Evolutionary conservation across 2,113 vertebrate genomes (phyloP).

Genomic region (Python bivittatus): DNA sequence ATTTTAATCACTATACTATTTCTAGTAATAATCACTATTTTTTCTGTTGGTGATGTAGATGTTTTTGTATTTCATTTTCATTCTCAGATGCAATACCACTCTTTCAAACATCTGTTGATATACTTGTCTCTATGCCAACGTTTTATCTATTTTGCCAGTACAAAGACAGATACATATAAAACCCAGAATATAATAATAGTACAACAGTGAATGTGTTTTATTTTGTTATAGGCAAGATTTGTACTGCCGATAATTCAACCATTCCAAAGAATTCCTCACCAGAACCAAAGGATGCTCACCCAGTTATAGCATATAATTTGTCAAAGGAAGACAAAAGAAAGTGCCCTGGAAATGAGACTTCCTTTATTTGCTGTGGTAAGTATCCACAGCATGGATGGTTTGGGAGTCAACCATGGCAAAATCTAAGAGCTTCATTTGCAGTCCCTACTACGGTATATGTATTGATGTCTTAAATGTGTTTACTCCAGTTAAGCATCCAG

Average conservation of each 20-base stretch:
- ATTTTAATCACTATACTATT: background rate
- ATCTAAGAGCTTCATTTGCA: constrained; percentile 1
- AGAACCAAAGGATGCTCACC: constrained; percentile 33
- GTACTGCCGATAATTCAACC: background rate
- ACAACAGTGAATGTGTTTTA: background rate
- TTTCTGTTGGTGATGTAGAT: background rate
- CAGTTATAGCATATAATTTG: constrained; percentile 35
- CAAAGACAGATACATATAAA: background rate
- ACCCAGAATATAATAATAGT: background rate
- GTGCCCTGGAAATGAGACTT: constrained; percentile 27
- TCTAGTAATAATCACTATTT: background rate
- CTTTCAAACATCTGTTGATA: background rate
- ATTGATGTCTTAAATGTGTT: background rate
- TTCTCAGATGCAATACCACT: background rate
- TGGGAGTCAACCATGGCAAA: constrained; percentile 30
- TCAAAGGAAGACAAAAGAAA: constrained; percentile 48
- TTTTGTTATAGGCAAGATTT: constrained; percentile 46
- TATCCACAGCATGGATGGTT: constrained; percentile 27
- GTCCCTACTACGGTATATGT: background rate
- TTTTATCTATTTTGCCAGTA: constrained; percentile 5
- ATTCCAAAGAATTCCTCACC: background rate
- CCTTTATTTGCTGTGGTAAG: constrained; percentile 60
- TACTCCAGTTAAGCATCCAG: background rate
- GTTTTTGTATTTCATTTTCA: background rate
- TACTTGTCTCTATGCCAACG: background rate